Conservation (phyloP, 2,113 vertebrate species). For the Trinectes maculatus region DNA sequence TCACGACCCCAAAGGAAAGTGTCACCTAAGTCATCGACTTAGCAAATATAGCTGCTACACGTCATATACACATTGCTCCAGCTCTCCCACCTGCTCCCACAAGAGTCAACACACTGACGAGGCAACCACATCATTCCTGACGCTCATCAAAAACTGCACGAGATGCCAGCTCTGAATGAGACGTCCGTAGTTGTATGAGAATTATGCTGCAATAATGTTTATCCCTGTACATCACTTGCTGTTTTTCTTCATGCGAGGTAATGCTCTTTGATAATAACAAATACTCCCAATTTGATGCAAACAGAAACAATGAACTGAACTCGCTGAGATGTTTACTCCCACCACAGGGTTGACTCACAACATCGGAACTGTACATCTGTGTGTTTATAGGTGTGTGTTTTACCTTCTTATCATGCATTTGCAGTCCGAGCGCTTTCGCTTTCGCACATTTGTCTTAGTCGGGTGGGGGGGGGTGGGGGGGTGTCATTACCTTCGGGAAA, state of each 20-base stretch:
- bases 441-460: slow-evolving; percentile 57
- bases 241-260: not conserved
- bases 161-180: slow-evolving; percentile 13
- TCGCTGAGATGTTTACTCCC: not conserved
- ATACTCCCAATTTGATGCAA: no score
- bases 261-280: no score
- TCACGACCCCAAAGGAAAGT: no score
- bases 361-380: not conserved
- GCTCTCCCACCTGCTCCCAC: slow-evolving; percentile 61
- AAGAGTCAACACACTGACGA: slow-evolving; percentile 59
- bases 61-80: slow-evolving; percentile 67
- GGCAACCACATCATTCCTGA: slow-evolving; percentile 60
- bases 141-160: slow-evolving; percentile 52
- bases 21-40: no score
- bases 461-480: no score
- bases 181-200: slow-evolving; percentile 9
- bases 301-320: slow-evolving; percentile 24
- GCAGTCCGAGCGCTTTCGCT: slow-evolving; percentile 17
- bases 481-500: slow-evolving; percentile 57
- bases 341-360: not conserved
- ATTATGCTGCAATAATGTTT: slow-evolving; percentile 12
- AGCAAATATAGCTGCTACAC: no score
- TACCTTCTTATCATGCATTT: slow-evolving; percentile 37
- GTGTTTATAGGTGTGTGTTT: slow-evolving; percentile 30
- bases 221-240: not conserved